Conservation (phyloP, 2,797 vertebrate species). For the Anguilla megastoma region DNA sequence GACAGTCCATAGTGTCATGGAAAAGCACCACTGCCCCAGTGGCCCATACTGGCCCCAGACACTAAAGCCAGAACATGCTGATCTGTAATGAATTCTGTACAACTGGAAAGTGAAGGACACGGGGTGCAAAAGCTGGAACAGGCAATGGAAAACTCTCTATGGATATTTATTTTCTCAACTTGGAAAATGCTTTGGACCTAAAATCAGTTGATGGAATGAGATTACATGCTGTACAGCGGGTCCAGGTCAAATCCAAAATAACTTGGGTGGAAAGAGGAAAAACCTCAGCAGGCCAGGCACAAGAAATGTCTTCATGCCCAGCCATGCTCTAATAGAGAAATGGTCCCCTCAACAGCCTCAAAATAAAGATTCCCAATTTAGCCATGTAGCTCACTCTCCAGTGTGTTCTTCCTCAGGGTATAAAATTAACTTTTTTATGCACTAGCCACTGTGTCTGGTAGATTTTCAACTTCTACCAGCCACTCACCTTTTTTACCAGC, state of each 20-base stretch:
- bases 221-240: not conserved
- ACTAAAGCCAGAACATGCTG: not conserved
- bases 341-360: too few species aligned
- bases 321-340: too few species aligned
- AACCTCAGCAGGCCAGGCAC: too few species aligned
- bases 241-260: not conserved
- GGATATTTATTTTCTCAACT: too few species aligned
- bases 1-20: not conserved
- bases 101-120: not conserved
- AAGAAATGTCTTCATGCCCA: too few species aligned
- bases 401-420: too few species aligned
- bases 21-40: not conserved
- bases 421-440: too few species aligned
- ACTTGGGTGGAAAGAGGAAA: too few species aligned
- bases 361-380: too few species aligned
- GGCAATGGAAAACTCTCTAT: not conserved
- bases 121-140: not conserved
- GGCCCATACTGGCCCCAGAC: not conserved
- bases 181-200: not conserved
- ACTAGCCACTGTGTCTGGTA: too few species aligned
- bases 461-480: too few species aligned
- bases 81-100: not conserved
- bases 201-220: conserved; percentile 3
- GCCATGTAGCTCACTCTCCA: not conserved
- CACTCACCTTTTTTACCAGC: too few species aligned